phyloP scores from a whole-genome alignment of 2,888 invertebrate species.

The Sinohyriopsis cumingii region DNA sequence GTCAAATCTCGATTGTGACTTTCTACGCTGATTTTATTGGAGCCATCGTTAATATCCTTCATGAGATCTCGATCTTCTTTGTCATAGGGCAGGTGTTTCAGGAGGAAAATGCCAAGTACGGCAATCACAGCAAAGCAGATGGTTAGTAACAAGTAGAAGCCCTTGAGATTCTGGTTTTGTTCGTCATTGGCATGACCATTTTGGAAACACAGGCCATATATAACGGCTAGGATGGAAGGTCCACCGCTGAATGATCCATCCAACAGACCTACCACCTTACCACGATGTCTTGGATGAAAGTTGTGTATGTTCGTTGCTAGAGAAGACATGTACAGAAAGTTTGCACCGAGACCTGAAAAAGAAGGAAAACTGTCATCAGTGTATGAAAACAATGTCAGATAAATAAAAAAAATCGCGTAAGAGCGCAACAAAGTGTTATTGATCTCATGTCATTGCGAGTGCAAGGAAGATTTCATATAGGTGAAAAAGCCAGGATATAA shows the following conservation, averaged over 20 bases:
- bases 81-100: conserved; percentile 17
- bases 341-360: conserved; percentile 53
- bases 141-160: conserved; percentile 51
- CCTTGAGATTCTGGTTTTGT: conserved; percentile 52
- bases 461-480: too few species aligned
- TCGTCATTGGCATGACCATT: conserved; percentile 46
- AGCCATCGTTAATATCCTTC: conserved; percentile 7
- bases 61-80: conserved; percentile 11
- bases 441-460: too few species aligned
- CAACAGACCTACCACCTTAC: conserved; percentile 52
- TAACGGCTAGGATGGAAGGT: conserved; percentile 47
- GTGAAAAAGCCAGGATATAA: too few species aligned
- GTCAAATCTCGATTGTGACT: conserved; percentile 38
- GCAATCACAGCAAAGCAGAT: conserved; percentile 43
- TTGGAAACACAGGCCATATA: conserved; percentile 48
- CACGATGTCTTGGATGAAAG: conserved; percentile 51
- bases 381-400: not conserved
- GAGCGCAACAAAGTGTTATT: too few species aligned
- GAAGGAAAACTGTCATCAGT: not conserved
- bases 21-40: not conserved
- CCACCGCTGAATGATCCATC: conserved; percentile 60
- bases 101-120: conserved; percentile 39
- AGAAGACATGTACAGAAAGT: conserved; percentile 56
- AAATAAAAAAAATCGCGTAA: not conserved
- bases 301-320: conserved; percentile 49